Conservation (phyloP, 2,888 invertebrate species). For the Sarcophaga rosellei region DNA sequence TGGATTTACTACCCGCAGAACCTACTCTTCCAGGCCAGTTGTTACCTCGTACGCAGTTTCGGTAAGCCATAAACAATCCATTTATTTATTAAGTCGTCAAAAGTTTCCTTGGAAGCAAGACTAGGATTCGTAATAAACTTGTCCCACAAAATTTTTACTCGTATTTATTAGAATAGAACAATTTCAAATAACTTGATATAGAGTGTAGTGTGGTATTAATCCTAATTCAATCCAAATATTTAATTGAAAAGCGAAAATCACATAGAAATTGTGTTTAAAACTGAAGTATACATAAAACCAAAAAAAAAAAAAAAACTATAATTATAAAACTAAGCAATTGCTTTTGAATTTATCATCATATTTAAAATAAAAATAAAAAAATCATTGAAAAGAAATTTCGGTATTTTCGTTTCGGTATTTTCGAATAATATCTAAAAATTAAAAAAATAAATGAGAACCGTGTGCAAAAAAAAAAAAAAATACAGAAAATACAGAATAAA, state of each 20-base stretch:
- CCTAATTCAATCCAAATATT: constrained; percentile 15
- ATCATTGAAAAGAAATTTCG: constrained; percentile 45
- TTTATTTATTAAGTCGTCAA: constrained; percentile 25
- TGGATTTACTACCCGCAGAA: constrained; percentile 94
- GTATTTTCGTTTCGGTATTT: constrained; percentile 28
- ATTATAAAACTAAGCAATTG: not conserved
- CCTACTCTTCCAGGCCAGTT: constrained; percentile 86
- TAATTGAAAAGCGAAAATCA: constrained; percentile 3
- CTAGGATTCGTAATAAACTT: constrained; percentile 32
- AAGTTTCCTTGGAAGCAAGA: constrained; percentile 32
- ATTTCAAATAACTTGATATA: constrained; percentile 22
- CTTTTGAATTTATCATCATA: not conserved
- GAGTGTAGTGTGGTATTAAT: constrained; percentile 64
- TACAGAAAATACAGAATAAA: no score
- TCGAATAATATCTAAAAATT: no score
- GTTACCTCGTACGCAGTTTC: constrained; percentile 89
- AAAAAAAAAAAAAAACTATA: no score
- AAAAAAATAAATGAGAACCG: no score
- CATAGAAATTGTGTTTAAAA: constrained; percentile 57
- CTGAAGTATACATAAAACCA: constrained; percentile 3
- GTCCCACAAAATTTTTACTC: not conserved
- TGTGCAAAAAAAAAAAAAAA: constrained; percentile 51
- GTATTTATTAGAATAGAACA: not conserved
- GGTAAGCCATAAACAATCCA: constrained; percentile 84
- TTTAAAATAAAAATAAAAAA: not conserved